These are phyloP conservation scores for Cynopterus sphinx DNA, from an alignment of 2,797 vertebrate genomes.

Conservation along the genomic window DNA sequence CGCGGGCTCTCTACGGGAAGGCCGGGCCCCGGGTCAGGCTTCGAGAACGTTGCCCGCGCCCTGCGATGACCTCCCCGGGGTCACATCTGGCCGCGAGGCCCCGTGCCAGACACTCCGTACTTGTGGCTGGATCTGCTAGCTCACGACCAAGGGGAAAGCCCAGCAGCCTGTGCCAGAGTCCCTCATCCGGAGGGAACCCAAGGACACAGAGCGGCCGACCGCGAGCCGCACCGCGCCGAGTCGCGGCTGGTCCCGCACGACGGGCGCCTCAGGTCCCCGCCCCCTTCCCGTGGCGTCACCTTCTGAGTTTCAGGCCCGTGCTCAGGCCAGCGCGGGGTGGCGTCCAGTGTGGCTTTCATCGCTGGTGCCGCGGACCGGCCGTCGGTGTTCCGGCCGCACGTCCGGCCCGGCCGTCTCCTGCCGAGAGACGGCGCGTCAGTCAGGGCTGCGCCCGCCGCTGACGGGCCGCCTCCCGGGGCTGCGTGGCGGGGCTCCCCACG, in stretches of 20 bases:
- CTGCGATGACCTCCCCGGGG: slow-evolving; percentile 38
- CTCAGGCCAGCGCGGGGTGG: background rate
- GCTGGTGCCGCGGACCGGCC: no score
- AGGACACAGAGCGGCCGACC: background rate
- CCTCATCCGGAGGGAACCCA: background rate
- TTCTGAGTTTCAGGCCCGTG: background rate
- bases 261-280: background rate
- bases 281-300: fast-evolving
- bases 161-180: background rate
- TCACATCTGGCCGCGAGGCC: slow-evolving; percentile 39
- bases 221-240: fast-evolving
- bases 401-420: no score
- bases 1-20: background rate
- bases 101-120: background rate
- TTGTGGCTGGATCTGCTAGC: background rate
- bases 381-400: no score
- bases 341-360: no score
- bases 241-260: fast-evolving
- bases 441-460: no score
- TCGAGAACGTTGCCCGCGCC: slow-evolving; percentile 16
- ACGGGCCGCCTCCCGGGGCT: no score
- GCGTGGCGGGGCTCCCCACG: no score
- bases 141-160: background rate
- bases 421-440: no score
- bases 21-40: slow-evolving; percentile 30